A percentile compares a stretch with the other conserved stretches of the same genome.
These are phyloP conservation scores for Eira barbara DNA, from an alignment of 2,113 vertebrate species.

Conservation along the genomic window DNA sequence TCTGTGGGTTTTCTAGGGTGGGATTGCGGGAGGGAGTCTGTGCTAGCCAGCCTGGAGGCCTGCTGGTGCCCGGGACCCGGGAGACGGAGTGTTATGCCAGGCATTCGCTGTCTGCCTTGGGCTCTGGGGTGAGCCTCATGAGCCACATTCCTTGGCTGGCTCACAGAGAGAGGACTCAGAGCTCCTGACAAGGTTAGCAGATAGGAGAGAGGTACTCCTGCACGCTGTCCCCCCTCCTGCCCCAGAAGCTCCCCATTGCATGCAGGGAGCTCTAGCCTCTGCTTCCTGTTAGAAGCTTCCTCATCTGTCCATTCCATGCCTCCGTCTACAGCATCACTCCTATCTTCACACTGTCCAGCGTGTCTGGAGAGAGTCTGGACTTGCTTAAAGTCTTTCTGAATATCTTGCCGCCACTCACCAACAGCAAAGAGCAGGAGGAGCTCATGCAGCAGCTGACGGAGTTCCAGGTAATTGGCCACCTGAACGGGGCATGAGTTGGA, in stretches of 20 bases:
- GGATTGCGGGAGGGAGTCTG: neutral
- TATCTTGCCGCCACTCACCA: constrained; percentile 97
- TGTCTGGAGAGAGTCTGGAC: constrained; percentile 95
- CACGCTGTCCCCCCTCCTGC: neutral
- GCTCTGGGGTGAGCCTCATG: neutral
- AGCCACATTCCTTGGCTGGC: neutral
- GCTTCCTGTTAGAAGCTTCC: neutral
- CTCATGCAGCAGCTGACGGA: constrained; percentile 98
- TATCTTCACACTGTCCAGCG: constrained; percentile 97
- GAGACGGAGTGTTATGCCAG: neutral
- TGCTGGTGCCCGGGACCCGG: neutral
- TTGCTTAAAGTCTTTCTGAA: constrained; percentile 98
- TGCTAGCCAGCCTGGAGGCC: neutral
- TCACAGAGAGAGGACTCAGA: neutral
- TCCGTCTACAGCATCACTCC: constrained; percentile 90
- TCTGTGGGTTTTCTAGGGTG: neutral
- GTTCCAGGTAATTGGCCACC: constrained; percentile 89
- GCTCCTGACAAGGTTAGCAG: neutral
- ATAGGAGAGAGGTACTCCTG: neutral
- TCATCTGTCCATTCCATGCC: constrained; percentile 42
- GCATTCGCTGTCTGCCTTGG: neutral
- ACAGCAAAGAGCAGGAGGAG: constrained; percentile 97
- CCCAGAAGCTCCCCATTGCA: neutral
- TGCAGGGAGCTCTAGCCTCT: neutral
- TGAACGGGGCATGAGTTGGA: neutral